Base-by-base conservation (phyloP, 1,140 invertebrate genomes). In the Brachionus rubens region DNA sequence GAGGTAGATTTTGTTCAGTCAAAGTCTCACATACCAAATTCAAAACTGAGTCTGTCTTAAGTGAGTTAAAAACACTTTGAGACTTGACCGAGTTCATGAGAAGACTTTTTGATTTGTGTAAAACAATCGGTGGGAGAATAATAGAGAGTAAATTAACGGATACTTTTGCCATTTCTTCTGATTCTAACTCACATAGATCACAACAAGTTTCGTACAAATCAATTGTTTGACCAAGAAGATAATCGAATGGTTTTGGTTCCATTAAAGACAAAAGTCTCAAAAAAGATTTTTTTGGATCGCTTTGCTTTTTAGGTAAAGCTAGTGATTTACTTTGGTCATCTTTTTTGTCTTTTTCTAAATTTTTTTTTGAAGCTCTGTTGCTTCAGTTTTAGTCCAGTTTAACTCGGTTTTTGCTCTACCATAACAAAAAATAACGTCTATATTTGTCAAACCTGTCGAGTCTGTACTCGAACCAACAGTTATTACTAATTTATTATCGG, bases 361-460 rank as follows among this genome's bases (percentile, higher is more conserved):
- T 80, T 75, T 76, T 86, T 67, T 88, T 87, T 4, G 88, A 84
- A 90, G 88, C 77, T 96, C 94, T 80, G 96, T 94, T 12, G 88
- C 89, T 81, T 97, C 94, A 7, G 54, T 19, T 83, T 98, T 94
- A 0, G 94, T 94, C 95, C 94, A 98, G 47, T 93, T 94, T 84
- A 98, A 96, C 0, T 90, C 87, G 82, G 97, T 94, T 86, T 97
- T 98, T 2, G 92, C 92, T 85, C 96, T 96, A 1, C 93, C 93
- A 83, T 97, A 87, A 9, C 94, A 89, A 87, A 94, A 95, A 12
- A 97, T 90, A 46, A 91, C 93, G 84, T 97, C 94, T 2, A 98
- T 88, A 88, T 96, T 91, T 24, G 91, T 95, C 1, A 96, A 19
- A 12, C 90, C 89, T 78, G 92, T 91, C 0, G 91, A 88, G 86